phyloP scores from a whole-genome alignment of 1,140 invertebrate species.

The Orius laevigatus region DNA sequence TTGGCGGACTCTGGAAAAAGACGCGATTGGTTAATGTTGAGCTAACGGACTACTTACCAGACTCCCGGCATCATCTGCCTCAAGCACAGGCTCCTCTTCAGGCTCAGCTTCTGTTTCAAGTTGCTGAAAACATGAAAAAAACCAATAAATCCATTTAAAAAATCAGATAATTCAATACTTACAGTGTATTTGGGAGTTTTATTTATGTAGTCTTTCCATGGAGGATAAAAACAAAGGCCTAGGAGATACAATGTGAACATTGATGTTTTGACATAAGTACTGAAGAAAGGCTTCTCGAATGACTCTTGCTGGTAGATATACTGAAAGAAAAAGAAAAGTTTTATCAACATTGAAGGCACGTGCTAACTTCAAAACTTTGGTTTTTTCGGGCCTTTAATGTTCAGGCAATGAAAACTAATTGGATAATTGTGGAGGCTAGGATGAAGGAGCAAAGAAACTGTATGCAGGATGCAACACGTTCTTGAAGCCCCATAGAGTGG shows the following conservation, averaged over 20 bases:
- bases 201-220: conserved; percentile 63
- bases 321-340: conserved; percentile 38
- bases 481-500: too few relatives aligned
- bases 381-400: too few relatives aligned
- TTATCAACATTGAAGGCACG: too few relatives aligned
- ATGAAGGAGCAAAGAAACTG: too few relatives aligned
- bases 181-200: conserved; percentile 47
- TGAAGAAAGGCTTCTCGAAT: conserved; percentile 77
- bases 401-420: too few relatives aligned
- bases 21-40: background rate
- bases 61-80: conserved; percentile 37
- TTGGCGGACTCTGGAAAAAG: conserved; percentile 53
- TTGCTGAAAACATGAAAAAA: conserved; percentile 31
- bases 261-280: conserved; percentile 71
- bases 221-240: conserved; percentile 63
- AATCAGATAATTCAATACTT: background rate
- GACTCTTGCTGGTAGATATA: conserved; percentile 64
- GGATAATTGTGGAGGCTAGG: too few relatives aligned
- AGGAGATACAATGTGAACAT: conserved; percentile 74
- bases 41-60: conserved; percentile 29
- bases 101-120: conserved; percentile 49
- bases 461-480: too few relatives aligned
- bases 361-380: too few relatives aligned
- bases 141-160: background rate
- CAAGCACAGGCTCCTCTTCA: conserved; percentile 35